Evolutionary conservation across 2,797 vertebrate genomes (phyloP).

Genomic region (Cyclura pinguis): DNA sequence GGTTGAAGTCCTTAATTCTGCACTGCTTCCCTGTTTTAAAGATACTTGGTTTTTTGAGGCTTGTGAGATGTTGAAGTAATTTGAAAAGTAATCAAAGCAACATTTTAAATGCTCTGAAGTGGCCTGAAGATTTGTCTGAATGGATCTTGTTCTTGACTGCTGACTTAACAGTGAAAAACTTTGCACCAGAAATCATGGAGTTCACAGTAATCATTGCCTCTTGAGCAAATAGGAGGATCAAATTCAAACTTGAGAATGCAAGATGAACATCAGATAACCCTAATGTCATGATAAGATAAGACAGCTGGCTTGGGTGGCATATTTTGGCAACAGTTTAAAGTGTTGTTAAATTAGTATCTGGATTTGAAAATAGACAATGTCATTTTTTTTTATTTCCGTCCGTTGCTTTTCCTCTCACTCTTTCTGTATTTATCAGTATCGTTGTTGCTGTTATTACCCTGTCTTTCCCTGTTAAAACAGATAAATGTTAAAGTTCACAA

Average conservation of each 20-base stretch:
- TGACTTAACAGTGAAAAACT: neutral
- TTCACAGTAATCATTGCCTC: neutral
- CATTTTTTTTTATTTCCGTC: neutral
- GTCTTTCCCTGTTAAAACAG: no score
- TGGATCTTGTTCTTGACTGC: neutral
- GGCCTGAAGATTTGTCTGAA: neutral
- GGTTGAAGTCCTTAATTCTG: neutral
- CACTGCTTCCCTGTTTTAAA: conserved; percentile 19
- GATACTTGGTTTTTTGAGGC: neutral
- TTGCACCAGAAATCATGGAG: neutral
- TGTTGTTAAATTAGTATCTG: neutral
- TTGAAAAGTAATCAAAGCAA: conserved; percentile 7
- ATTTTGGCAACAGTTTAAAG: neutral
- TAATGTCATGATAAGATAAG: neutral
- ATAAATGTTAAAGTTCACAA: no score
- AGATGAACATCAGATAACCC: neutral
- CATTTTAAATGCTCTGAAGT: neutral
- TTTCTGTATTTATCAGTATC: no score
- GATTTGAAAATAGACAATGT: neutral
- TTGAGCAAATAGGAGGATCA: neutral
- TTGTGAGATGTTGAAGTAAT: conserved; percentile 1
- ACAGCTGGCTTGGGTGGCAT: neutral
- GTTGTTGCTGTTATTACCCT: no score
- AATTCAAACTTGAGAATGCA: neutral
- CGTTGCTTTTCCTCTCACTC: no score